Percentiles rank a stretch among this genome's conserved stretches.
Evolutionary conservation across 2,113 vertebrate genomes (phyloP).

Genomic region (Oryzias woworae): DNA sequence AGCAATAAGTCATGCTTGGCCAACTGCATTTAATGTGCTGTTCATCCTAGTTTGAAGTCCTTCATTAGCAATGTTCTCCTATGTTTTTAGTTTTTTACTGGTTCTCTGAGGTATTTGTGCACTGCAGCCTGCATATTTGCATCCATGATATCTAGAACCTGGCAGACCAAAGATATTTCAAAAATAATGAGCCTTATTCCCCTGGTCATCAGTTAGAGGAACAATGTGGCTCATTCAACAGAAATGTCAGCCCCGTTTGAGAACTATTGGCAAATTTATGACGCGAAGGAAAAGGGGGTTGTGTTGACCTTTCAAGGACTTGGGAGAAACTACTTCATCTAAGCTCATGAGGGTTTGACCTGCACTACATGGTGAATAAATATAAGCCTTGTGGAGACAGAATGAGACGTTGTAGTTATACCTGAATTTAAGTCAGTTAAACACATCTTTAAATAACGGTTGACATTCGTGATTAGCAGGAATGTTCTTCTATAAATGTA

Average conservation of each 20-base stretch:
- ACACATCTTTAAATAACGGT: too few relatives aligned
- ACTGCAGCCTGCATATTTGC: not conserved
- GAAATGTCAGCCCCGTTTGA: conserved; percentile 14
- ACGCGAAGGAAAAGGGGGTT: conserved; percentile 12
- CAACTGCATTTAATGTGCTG: not conserved
- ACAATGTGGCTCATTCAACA: conserved; percentile 6
- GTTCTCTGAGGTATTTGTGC: not conserved
- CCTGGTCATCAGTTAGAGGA: not conserved
- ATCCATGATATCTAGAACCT: not conserved
- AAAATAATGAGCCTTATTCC: not conserved
- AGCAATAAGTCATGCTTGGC: not conserved
- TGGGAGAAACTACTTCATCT: not conserved
- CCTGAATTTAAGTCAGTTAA: too few relatives aligned
- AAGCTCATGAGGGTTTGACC: not conserved
- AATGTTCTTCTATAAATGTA: too few relatives aligned
- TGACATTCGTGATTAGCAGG: too few relatives aligned
- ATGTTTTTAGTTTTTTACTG: not conserved
- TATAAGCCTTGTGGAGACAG: too few relatives aligned
- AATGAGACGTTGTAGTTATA: too few relatives aligned
- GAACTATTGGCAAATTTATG: not conserved
- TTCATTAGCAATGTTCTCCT: not conserved
- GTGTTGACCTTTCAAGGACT: not conserved
- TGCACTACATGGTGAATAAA: too few relatives aligned
- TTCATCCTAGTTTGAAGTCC: not conserved
- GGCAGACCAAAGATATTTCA: not conserved